phyloP scores from a whole-genome alignment of 2,888 invertebrate species.

The Lasioglossum malachurum region DNA sequence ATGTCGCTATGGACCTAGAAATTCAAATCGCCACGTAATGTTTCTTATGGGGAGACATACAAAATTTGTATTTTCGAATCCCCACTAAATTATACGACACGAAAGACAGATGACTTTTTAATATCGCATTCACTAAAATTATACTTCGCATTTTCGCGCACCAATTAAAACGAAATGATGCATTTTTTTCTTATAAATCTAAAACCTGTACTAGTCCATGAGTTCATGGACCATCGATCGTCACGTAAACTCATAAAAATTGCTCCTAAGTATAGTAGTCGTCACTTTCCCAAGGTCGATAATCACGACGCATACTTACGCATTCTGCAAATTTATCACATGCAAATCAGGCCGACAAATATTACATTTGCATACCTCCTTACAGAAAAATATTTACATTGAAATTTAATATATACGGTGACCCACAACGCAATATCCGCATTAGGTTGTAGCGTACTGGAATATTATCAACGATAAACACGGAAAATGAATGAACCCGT shows the following conservation, averaged over 20 bases:
- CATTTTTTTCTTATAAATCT: neutral
- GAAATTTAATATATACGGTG: neutral
- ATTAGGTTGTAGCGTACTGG: neutral
- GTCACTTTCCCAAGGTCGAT: constrained; percentile 6
- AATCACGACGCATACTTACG: constrained; percentile 5
- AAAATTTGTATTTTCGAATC: neutral
- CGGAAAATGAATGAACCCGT: too few relatives aligned
- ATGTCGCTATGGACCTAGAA: neutral
- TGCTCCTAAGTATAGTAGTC: constrained; percentile 12
- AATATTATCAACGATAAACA: neutral
- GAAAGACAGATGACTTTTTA: neutral
- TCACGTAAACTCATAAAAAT: constrained; percentile 2
- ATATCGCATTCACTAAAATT: neutral
- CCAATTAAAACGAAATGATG: neutral
- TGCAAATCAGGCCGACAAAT: neutral
- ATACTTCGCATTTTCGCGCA: neutral
- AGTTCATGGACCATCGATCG: constrained; percentile 44
- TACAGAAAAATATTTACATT: neutral
- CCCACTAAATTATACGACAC: neutral
- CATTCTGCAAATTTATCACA: neutral
- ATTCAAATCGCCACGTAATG: neutral
- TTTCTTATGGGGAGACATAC: neutral
- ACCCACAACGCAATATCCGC: neutral
- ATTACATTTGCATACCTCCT: neutral
- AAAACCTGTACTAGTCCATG: neutral